Conservation (phyloP, 2,113 vertebrate genomes). For the Spheniscus mendiculus region DNA sequence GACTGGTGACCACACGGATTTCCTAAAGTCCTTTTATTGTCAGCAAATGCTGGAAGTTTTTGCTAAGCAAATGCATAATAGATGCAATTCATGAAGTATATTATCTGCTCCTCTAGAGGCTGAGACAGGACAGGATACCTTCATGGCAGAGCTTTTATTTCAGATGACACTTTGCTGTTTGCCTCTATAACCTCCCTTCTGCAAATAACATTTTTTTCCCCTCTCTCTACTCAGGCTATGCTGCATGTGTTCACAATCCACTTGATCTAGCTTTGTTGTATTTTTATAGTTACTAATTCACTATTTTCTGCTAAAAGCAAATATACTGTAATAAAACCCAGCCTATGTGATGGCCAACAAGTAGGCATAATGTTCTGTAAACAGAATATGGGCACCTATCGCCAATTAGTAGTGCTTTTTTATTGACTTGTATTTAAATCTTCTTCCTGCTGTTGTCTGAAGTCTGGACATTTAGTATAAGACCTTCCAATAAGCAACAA, state of each 20-base stretch:
- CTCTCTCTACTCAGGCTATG: neutral
- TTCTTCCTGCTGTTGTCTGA: neutral
- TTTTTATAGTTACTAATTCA: neutral
- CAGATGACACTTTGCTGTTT: neutral
- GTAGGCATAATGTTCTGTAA: neutral
- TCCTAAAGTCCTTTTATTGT: neutral
- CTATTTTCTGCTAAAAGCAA: neutral
- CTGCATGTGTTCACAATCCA: neutral
- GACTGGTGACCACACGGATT: neutral
- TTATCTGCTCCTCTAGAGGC: neutral
- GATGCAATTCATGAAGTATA: neutral
- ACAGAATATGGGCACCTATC: neutral
- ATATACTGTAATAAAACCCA: neutral
- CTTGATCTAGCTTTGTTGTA: neutral
- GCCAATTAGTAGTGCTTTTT: neutral
- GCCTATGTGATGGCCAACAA: neutral
- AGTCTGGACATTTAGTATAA: neutral
- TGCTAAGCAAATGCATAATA: neutral
- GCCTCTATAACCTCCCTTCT: neutral
- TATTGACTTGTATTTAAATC: neutral
- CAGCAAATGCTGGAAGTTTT: neutral
- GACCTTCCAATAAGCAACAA: neutral
- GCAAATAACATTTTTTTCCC: neutral
- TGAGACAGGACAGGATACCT: neutral
- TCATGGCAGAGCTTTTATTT: neutral